Percentiles rank a stretch among this genome's conserved stretches.
phyloP scores from a whole-genome alignment of 2,797 vertebrate species.

The Notoglanidium macrostoma region DNA sequence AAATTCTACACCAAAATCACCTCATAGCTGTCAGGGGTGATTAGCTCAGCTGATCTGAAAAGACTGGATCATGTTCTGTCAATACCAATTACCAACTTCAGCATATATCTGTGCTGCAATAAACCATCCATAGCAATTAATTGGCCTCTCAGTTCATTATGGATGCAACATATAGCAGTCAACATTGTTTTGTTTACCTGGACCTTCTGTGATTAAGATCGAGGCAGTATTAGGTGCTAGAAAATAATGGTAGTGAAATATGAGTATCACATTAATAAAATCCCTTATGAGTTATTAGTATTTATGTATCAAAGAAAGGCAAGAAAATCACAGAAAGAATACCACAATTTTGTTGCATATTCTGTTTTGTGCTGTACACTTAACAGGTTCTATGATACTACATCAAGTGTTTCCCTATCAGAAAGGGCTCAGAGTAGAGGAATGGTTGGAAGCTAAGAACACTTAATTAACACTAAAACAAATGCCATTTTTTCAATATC shows the following conservation, averaged over 20 bases:
- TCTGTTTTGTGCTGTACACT: neutral
- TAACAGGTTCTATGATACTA: neutral
- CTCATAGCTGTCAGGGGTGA: slow-evolving; percentile 60
- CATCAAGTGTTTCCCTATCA: neutral
- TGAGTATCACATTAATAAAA: neutral
- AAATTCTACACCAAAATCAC: slow-evolving; percentile 58
- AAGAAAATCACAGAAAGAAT: neutral
- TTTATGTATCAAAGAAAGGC: neutral
- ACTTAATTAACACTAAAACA: neutral
- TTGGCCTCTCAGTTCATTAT: slow-evolving; percentile 31
- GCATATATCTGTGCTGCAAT: slow-evolving; percentile 48
- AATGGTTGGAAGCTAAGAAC: neutral
- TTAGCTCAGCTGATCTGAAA: slow-evolving; percentile 63
- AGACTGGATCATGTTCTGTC: slow-evolving; percentile 53
- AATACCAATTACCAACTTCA: slow-evolving; percentile 65
- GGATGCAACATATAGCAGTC: slow-evolving; percentile 11
- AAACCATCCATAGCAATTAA: slow-evolving; percentile 44
- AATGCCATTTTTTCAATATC: neutral
- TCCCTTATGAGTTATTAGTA: neutral
- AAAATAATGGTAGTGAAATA: neutral
- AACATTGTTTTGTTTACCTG: slow-evolving; percentile 1
- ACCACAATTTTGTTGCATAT: too few species aligned
- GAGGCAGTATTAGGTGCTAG: neutral
- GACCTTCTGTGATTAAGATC: neutral
- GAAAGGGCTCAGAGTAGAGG: neutral